Evolutionary conservation across 1,140 invertebrate genomes (phyloP).

Genomic region (Anoplolepis gracilipes): DNA sequence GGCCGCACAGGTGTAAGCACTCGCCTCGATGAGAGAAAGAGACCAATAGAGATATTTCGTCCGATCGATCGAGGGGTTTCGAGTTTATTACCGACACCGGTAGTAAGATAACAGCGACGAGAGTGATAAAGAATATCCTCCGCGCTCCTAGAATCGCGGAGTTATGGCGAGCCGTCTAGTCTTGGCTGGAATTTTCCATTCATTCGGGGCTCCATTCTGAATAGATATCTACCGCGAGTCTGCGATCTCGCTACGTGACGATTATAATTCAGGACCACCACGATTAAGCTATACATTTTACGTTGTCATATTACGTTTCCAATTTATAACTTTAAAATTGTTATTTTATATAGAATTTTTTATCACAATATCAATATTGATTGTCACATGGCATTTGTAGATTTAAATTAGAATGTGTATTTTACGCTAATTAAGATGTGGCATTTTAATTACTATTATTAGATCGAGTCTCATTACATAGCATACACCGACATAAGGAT

Average conservation of each 20-base stretch:
- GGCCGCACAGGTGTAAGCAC: slow-evolving; percentile 33
- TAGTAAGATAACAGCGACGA: slow-evolving; percentile 56
- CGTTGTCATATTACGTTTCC: background rate
- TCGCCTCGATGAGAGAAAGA: slow-evolving; percentile 3
- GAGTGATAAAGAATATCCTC: slow-evolving; percentile 56
- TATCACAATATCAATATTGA: background rate
- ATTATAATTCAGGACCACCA: slow-evolving; percentile 21
- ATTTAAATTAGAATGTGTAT: background rate
- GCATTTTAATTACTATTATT: no score
- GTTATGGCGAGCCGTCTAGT: slow-evolving; percentile 51
- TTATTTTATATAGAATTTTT: background rate
- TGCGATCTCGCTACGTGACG: slow-evolving; percentile 14
- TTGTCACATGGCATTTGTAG: background rate
- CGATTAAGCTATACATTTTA: background rate
- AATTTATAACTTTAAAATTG: background rate
- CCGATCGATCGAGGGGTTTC: slow-evolving; percentile 65
- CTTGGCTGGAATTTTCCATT: slow-evolving; percentile 45
- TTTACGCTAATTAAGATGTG: background rate
- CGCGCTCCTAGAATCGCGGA: slow-evolving; percentile 35
- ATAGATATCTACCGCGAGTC: slow-evolving; percentile 1
- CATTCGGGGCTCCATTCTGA: slow-evolving; percentile 17
- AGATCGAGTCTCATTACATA: no score
- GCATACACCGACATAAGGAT: slow-evolving; percentile 3
- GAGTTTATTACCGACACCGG: slow-evolving; percentile 61
- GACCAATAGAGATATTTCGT: slow-evolving; percentile 30